Evolutionary conservation across 1,140 invertebrate genomes (phyloP).

Genomic region (Chironomus striatipennis): DNA sequence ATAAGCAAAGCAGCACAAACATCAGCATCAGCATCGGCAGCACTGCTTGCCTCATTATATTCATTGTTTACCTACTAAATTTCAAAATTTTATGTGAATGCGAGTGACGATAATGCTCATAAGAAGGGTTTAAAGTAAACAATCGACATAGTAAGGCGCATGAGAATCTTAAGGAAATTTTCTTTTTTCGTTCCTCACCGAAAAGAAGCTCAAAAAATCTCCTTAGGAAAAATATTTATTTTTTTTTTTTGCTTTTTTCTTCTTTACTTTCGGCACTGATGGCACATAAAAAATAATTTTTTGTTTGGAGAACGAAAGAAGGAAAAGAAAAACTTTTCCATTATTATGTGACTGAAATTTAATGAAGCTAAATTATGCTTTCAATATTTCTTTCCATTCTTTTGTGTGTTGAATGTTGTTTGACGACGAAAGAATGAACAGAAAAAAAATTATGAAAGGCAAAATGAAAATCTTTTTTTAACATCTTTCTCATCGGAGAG

Average conservation of each 20-base stretch:
- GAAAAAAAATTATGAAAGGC: no score
- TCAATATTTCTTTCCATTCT: slow-evolving; percentile 1
- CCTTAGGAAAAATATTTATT: not conserved
- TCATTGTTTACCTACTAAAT: not conserved
- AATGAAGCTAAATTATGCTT: slow-evolving; percentile 22
- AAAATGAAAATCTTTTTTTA: not conserved
- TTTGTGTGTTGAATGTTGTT: not conserved
- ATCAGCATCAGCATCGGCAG: no score
- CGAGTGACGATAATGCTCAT: slow-evolving; percentile 21
- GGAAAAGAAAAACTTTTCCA: slow-evolving; percentile 1
- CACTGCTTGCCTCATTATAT: no score
- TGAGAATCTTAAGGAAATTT: not conserved
- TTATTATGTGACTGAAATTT: slow-evolving; percentile 23
- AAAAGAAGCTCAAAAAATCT: not conserved
- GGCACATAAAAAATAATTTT: slow-evolving; percentile 9
- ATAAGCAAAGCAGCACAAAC: no score
- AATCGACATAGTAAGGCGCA: not conserved
- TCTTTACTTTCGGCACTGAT: not conserved
- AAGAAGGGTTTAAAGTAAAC: slow-evolving; percentile 21
- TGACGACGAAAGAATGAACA: not conserved
- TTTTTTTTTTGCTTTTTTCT: no score
- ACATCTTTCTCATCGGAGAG: not conserved
- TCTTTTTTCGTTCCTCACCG: not conserved
- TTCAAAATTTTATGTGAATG: slow-evolving; percentile 12
- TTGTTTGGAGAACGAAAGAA: not conserved